Base-by-base conservation (phyloP, 2,888 invertebrate genomes). In the Junonia oenone region DNA sequence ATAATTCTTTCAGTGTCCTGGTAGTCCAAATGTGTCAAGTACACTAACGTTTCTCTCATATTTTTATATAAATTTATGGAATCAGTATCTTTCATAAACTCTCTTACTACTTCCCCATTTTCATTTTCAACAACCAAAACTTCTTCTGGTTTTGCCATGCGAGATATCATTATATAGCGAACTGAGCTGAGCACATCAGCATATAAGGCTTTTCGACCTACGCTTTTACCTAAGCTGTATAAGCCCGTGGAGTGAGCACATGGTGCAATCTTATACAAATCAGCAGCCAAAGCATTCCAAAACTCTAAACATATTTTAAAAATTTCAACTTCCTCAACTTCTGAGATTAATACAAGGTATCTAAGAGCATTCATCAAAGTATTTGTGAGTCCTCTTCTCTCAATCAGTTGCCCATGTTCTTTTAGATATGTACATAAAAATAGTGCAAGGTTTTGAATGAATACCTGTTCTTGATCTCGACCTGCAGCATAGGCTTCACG, bases 31-130 rank as follows among this genome's bases (percentile, higher is more conserved):
- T 99, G 99, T 33, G 99, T 99, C 63, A 99, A 92, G 85, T 99
- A 99, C 14, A 99, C 99, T 54, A 98, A 91, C 9, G 98, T 97
- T 84, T 99, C 99, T 64, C 99, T 93, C 99, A 99, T 99, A 80
- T 98, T 99, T 89, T 99, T 99, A 89, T 99, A 99, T 77, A 99
- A 92, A 90, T 98, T 99, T 71, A 99, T 99, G 33, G 99, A 97
- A 91, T 99, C 99, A 33, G 99, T 99, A 84, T 99, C 99, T 88
- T 99, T 99, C 98, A 99, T 99, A 80, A 99, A 99, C 83, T 99
- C 99, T 62, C 99, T 92, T 8, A 99, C 99, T 59, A 99, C 98
- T 90, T 99, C 99, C 37, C 99, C 99, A 84, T 99, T 99, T 80
- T 99, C 99, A 91, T 99, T 99, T 87, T 99, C 99, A 37, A 99